Evolutionary conservation across 2,113 vertebrate species (phyloP).

Genomic region (Rhagologus leucostigma): DNA sequence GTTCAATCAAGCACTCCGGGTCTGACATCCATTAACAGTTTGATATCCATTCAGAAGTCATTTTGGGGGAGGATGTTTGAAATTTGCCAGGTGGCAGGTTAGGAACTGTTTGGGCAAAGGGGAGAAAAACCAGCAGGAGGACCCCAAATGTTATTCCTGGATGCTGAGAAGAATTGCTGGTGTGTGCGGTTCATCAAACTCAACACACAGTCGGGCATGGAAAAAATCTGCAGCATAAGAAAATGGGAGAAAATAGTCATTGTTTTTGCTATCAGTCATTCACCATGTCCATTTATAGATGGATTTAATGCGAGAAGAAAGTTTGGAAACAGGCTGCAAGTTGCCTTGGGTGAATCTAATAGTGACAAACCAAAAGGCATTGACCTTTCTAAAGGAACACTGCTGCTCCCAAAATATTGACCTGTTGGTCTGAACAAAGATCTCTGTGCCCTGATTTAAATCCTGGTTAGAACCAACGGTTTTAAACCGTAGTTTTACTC

Average conservation of each 20-base stretch:
- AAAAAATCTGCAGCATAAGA: background rate
- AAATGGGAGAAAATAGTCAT: background rate
- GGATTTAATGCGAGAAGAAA: background rate
- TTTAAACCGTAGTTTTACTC: background rate
- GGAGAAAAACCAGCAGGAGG: rapidly evolving
- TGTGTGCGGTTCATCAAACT: background rate
- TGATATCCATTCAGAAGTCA: background rate
- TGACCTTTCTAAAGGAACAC: background rate
- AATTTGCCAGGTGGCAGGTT: background rate
- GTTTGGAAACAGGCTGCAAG: background rate
- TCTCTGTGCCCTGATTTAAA: background rate
- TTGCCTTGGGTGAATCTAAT: background rate
- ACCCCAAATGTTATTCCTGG: background rate
- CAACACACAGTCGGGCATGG: background rate
- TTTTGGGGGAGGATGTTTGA: background rate
- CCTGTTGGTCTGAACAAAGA: background rate
- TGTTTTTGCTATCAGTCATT: background rate
- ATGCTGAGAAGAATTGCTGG: background rate
- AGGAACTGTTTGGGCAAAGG: background rate
- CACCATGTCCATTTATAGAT: background rate
- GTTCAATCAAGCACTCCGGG: background rate
- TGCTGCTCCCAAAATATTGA: background rate
- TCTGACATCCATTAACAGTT: background rate
- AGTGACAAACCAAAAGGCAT: background rate
- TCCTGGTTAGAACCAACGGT: background rate